These are phyloP conservation scores for Caenorhabditis remanei DNA, from an alignment of 1,140 invertebrate genomes.

Conservation along the genomic window DNA sequence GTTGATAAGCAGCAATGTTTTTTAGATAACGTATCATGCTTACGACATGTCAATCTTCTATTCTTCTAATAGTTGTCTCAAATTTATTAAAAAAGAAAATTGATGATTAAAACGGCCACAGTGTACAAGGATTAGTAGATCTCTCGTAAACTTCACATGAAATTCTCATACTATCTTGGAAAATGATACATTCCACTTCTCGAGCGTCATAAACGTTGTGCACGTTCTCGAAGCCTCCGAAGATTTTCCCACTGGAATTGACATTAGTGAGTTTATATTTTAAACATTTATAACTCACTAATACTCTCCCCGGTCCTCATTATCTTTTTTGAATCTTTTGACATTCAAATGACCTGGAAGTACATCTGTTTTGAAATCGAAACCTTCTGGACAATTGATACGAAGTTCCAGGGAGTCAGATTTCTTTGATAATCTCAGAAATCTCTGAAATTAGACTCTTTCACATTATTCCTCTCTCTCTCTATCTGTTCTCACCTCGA, in stretches of 20 bases:
- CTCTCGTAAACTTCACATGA: not conserved
- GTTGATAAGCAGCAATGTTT: too few species aligned
- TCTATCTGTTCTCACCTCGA: too few species aligned
- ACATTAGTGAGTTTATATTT: not conserved
- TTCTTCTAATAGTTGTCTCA: too few species aligned
- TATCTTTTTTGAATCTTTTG: not conserved
- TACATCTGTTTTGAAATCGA: not conserved
- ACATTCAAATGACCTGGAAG: not conserved
- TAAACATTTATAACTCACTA: not conserved
- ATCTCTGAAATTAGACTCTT: not conserved
- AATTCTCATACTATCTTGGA: not conserved
- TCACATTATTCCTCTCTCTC: too few species aligned
- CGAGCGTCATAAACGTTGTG: not conserved
- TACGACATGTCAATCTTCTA: too few species aligned
- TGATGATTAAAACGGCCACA: not conserved
- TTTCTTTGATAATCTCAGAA: not conserved
- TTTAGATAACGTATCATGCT: too few species aligned
- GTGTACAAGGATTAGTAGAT: not conserved
- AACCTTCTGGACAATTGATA: not conserved
- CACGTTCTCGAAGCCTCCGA: not conserved
- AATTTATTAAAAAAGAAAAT: too few species aligned
- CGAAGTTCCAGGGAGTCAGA: not conserved
- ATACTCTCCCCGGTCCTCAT: not conserved
- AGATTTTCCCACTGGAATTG: slow-evolving; percentile 6
- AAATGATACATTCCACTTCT: not conserved